Base-by-base conservation (phyloP, 2,113 vertebrate genomes). In the Nothobranchius furzeri region DNA sequence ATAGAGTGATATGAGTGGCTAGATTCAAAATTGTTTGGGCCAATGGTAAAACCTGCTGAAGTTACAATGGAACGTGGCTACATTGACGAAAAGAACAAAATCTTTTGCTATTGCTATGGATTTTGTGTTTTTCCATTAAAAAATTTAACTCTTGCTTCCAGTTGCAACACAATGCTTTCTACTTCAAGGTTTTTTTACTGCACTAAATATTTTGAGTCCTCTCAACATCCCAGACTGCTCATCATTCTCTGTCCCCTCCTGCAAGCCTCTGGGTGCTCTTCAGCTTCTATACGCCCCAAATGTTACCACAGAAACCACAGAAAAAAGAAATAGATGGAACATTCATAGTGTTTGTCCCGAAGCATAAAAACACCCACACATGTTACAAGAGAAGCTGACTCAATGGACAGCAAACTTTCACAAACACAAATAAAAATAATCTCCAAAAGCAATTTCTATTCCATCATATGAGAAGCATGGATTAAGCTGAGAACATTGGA, bases 181-280 rank as follows among this genome's bases (percentile, higher is more conserved):
- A 70, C 67, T 68, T 64, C 53, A 55, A 80, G 82, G 55, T 72
- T 75, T 84, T 75, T 84, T 72, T 48, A 61, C 64, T 64, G 69
- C 75, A 74, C 57, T 75, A 81, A 81, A 70, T 76, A 66, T 73
- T 80, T 65, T 70, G 61, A 70, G 70, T 74, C 63, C 73, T 67
- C 64, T 64, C 76, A 66, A 30, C 69, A 70, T 48, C 52, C 37
- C 77, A 78, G 71, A 54, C 68, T 75, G 75, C 79, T 74, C 5
- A 76, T 80, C 76, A 82, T 78, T 70, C 60, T 60, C 76, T 78
- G 74, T 82, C 79, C 82, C 76, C 79, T 83, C 64, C 78, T 71
- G 40, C 76, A 74, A 45, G 63, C 65, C 75, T 71, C 62, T 2
- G 58, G 68, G 81, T 70, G 48, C 36, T 73, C 62, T 64, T 69